Evolutionary conservation across 1,140 invertebrate genomes (phyloP), one percentile per base, ranked within the genome.

Genomic region (Drosophila funebris): DNA sequence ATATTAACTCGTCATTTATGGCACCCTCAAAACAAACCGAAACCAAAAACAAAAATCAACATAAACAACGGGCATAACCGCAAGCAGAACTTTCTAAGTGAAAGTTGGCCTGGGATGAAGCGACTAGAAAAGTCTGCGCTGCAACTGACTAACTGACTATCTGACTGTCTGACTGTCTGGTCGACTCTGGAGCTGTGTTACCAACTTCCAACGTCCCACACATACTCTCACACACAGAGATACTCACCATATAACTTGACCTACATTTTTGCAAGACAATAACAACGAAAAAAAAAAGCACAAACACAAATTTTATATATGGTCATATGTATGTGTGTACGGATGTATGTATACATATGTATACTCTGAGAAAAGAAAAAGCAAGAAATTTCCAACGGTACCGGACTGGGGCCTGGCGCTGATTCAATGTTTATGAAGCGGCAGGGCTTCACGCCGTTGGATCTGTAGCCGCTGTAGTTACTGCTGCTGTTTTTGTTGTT

Each of bases 351-450:
- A 33, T 61, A 18, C 29, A 14, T 48, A n/a, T 60, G 16, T 60
- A 24, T 60, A 58, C 44, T 46, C 50, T 62, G 71, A 84, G 79
- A 80, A 88, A 88, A 79, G 84, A 88, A 88, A 88, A 89, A 79
- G 84, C 79, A 88, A 88, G 84, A 88, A 79, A 88, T 89, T 88
- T 88, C 83, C 83, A 88, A 88, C 83, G 83, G 83, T 88, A 88
- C 76, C 39, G 66, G 60, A 57, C 20, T 46, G 56, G 57, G 54
- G 52, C 53, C 67, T 75, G 73, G 36, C 61, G 72, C 60, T 88
- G 82, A 88, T 67, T 85, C 82, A 87, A 87, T 78, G 77, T 78
- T 71, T 78, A 77, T 87, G 61, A 73, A 84, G 75, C 82, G 64
- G 62, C 77, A 85, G 81, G 81, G 82, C 82, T 87, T 87, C 81